Base-by-base conservation (phyloP, 1,140 invertebrate species). In the Solenopsis invicta region DNA sequence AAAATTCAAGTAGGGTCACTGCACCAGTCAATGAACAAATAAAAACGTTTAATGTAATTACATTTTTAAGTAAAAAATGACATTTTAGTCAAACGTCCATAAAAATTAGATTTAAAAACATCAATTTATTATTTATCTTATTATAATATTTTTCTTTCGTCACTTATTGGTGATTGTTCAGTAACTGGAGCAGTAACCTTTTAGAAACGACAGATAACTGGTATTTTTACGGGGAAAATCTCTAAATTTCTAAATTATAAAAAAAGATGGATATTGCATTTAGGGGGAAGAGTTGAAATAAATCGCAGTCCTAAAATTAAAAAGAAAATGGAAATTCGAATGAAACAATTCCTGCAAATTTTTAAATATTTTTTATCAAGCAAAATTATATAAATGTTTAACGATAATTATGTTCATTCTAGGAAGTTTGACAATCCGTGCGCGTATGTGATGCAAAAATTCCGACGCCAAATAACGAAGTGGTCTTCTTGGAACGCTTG, bases 391-490 rank as follows among this genome's bases (percentile, higher is more conserved):
- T 54, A 52, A 72, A 50, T 48, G 8, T 56, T 85, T 61, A 48
- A 54, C 61, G 75, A n/a, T 29, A 45, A 13, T 13, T 75, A 24
- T 48, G 9, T 59, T 61, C 74, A 48, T 13, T 21, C n/a, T 56
- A 92, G 91, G 91, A 88, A 86, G 21, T 92, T 93, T 72, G 67
- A n/a, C 61, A 91, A 92, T n/a, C 80, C 89, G 4, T 92, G 92
- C 56, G 69, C 52, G 4, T 88, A 76, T n/a, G 81, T 88, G 10
- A 91, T 89, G 89, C 92, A 92, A 9, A 87, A 91, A 66, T 85
- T 93, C 8, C 74, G 86, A 34, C 88, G 72, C 37, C 90, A 92
- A 45, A 92, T 93, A 64, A 61, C 90, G 16, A 91, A 90, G 71
- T 93, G 92, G 91, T 92, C 92, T 4, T 80, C 88, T 2, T 91